Percentiles rank a stretch among this genome's conserved stretches.
These are phyloP conservation scores for Lonchura striata DNA, from an alignment of 2,113 vertebrate genomes.

Conservation along the genomic window DNA sequence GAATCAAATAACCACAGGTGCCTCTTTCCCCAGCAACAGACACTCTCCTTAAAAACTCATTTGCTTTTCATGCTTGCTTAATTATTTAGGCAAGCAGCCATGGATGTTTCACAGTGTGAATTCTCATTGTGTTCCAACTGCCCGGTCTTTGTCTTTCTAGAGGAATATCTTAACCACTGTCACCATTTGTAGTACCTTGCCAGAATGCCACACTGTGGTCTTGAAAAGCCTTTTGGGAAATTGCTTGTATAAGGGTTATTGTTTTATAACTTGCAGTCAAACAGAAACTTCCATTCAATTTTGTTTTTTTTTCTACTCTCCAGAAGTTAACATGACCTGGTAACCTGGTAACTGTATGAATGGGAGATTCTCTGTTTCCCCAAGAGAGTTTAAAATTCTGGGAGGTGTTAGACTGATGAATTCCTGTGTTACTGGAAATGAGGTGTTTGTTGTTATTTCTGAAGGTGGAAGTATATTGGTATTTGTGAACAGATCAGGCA, in stretches of 20 bases:
- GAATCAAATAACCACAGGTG: slow-evolving; percentile 69
- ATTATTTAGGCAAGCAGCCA: slow-evolving; percentile 68
- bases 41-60: slow-evolving; percentile 67
- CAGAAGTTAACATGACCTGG: background rate
- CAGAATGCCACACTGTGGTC: background rate
- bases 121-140: slow-evolving; percentile 30
- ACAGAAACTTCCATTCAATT: background rate
- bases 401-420: background rate
- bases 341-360: background rate
- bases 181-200: background rate
- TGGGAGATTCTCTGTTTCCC: background rate
- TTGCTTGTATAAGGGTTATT: background rate
- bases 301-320: background rate
- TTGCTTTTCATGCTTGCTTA: slow-evolving; percentile 69
- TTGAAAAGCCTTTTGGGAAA: background rate
- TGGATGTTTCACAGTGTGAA: slow-evolving; percentile 57
- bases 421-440: background rate
- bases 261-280: background rate
- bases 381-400: background rate
- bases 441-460: background rate
- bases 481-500: slow-evolving; percentile 19
- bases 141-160: background rate
- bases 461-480: background rate
- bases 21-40: slow-evolving; percentile 65
- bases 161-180: background rate